Evolutionary conservation across 2,888 invertebrate species (phyloP).

Genomic region (Chalcosyrphus nemorum): DNA sequence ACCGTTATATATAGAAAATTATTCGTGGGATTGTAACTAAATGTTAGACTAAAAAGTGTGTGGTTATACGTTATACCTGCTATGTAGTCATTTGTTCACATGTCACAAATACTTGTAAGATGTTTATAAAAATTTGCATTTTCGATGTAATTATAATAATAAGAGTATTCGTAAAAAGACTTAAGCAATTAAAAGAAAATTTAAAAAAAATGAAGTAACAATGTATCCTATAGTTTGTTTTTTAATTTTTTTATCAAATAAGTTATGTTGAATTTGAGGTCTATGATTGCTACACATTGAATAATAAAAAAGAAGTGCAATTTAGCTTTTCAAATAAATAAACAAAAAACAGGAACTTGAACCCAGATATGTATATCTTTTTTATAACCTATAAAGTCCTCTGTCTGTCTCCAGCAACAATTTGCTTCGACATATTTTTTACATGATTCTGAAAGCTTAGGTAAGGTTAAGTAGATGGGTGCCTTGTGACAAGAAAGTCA

Average conservation of each 20-base stretch:
- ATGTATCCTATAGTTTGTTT: slow-evolving; percentile 38
- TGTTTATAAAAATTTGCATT: slow-evolving; percentile 47
- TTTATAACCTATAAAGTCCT: no score
- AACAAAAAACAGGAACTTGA: not conserved
- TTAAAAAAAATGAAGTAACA: not conserved
- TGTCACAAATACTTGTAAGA: slow-evolving; percentile 32
- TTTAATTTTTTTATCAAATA: slow-evolving; percentile 21
- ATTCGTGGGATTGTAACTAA: slow-evolving; percentile 50
- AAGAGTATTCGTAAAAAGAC: slow-evolving; percentile 20
- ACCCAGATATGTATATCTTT: no score
- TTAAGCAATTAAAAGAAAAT: not conserved
- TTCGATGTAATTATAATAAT: slow-evolving; percentile 41
- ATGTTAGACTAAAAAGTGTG: slow-evolving; percentile 53
- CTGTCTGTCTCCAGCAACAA: no score
- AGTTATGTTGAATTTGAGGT: slow-evolving; percentile 30
- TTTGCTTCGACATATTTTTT: no score
- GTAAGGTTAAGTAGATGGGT: no score
- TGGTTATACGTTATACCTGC: slow-evolving; percentile 42
- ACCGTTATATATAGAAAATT: slow-evolving; percentile 31
- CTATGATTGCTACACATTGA: not conserved
- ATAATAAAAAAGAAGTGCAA: not conserved
- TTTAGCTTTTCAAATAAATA: not conserved
- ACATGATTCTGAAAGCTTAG: no score
- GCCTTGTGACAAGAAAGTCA: no score
- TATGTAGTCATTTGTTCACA: slow-evolving; percentile 60